These are phyloP conservation scores for Drosophila affinis DNA, from an alignment of 2,888 invertebrate genomes.

Conservation along the genomic window DNA sequence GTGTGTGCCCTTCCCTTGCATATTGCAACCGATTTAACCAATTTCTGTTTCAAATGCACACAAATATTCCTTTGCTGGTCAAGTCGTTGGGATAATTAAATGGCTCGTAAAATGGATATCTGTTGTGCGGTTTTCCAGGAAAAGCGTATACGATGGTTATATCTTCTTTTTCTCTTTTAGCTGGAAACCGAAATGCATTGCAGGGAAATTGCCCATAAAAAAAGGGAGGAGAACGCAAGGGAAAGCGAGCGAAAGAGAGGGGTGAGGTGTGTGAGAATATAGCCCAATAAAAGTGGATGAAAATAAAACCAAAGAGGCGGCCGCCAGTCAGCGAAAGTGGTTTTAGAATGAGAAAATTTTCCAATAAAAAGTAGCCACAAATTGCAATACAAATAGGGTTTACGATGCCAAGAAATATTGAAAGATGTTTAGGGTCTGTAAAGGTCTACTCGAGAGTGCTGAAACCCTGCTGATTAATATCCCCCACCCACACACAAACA, in stretches of 20 bases:
- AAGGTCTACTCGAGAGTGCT: neutral
- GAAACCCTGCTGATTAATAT: neutral
- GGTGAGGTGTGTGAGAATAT: conserved; percentile 23
- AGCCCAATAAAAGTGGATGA: conserved; percentile 31
- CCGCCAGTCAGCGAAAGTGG: conserved; percentile 26
- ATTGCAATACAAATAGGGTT: neutral
- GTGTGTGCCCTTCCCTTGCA: neutral
- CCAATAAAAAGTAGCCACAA: conserved; percentile 25
- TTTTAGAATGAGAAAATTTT: conserved; percentile 25
- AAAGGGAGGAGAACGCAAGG: neutral
- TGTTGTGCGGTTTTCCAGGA: conserved; percentile 46
- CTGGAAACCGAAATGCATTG: conserved; percentile 44
- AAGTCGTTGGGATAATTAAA: conserved; percentile 50
- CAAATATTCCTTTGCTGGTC: conserved; percentile 13
- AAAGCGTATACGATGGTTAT: conserved; percentile 33
- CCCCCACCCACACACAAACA: too few relatives aligned
- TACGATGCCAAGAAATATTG: neutral
- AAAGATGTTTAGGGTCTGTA: neutral
- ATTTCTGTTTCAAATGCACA: conserved; percentile 7
- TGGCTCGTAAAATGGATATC: conserved; percentile 50
- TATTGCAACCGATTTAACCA: conserved; percentile 16
- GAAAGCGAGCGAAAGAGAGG: too few relatives aligned
- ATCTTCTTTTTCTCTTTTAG: conserved; percentile 18
- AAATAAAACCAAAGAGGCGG: conserved; percentile 23
- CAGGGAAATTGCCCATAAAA: conserved; percentile 40